A percentile compares a stretch with the other conserved stretches of the same genome.
These are phyloP conservation scores for Diaperis boleti DNA, from an alignment of 2,888 invertebrate species.

Conservation along the genomic window DNA sequence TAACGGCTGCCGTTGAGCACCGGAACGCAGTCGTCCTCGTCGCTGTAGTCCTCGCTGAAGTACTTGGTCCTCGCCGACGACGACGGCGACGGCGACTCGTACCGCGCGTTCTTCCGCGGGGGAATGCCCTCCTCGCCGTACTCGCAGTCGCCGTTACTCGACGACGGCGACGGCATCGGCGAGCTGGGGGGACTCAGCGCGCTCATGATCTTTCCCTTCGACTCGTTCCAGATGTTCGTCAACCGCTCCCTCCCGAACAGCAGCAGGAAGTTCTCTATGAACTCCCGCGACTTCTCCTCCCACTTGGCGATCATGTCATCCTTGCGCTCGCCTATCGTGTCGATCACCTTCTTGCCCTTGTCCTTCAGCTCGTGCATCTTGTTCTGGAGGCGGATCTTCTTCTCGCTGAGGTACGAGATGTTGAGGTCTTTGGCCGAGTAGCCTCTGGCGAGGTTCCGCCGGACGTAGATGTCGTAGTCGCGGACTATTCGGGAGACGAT, in stretches of 20 bases:
- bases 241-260: slow-evolving; percentile 91
- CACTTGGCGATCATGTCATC: slow-evolving; percentile 94
- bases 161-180: slow-evolving; percentile 67
- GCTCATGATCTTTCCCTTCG: slow-evolving; percentile 89
- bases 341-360: slow-evolving; percentile 90
- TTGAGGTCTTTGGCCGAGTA: slow-evolving; percentile 99
- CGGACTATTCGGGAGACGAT: slow-evolving; percentile 97
- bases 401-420: slow-evolving; percentile 97
- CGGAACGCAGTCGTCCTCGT: slow-evolving; percentile 57
- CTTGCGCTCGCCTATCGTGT: slow-evolving; percentile 83
- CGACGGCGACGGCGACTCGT: slow-evolving; percentile 58
- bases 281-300: slow-evolving; percentile 98
- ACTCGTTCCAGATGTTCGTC: slow-evolving; percentile 93
- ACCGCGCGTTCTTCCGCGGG: slow-evolving; percentile 63
- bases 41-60: slow-evolving; percentile 59
- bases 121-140: slow-evolving; percentile 61
- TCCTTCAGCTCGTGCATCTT: slow-evolving; percentile 97
- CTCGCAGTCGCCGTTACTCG: slow-evolving; percentile 61
- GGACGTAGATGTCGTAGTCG: slow-evolving; percentile 98
- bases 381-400: slow-evolving; percentile 95
- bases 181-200: slow-evolving; percentile 92
- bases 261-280: slow-evolving; percentile 95
- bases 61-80: slow-evolving; percentile 49
- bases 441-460: slow-evolving; percentile 95
- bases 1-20: slow-evolving; percentile 25